phyloP scores from a whole-genome alignment of 2,113 vertebrate species.

The Anseranas semipalmata region DNA sequence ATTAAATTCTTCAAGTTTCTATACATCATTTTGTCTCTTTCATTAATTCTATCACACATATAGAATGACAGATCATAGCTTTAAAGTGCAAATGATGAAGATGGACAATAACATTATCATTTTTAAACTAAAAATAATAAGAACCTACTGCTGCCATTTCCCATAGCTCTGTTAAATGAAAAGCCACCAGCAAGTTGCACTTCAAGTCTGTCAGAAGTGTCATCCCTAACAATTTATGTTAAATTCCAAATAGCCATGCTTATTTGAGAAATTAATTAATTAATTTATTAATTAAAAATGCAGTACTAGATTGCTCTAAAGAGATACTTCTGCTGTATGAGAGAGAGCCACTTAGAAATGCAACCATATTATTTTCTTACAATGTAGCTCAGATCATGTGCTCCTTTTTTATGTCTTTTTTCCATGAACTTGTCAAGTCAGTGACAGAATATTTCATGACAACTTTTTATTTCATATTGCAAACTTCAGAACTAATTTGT shows the following conservation, averaged over 20 bases:
- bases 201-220: background rate
- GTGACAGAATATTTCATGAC: background rate
- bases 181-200: background rate
- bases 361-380: background rate
- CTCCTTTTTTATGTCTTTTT: background rate
- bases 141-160: background rate
- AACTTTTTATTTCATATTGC: background rate
- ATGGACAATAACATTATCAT: background rate
- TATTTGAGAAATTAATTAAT: background rate
- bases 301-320: background rate
- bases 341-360: background rate
- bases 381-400: background rate
- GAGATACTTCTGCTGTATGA: background rate
- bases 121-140: background rate
- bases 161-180: background rate
- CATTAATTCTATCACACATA: background rate
- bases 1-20: background rate
- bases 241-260: background rate
- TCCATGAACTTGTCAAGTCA: background rate
- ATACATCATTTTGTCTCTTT: background rate
- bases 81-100: background rate
- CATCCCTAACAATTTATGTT: background rate
- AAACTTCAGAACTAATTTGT: background rate
- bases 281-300: no score
- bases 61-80: background rate